Evolutionary conservation across 2,888 invertebrate species (phyloP), one percentile per base, ranked within the genome.

Genomic region (Hymenopus coronatus): DNA sequence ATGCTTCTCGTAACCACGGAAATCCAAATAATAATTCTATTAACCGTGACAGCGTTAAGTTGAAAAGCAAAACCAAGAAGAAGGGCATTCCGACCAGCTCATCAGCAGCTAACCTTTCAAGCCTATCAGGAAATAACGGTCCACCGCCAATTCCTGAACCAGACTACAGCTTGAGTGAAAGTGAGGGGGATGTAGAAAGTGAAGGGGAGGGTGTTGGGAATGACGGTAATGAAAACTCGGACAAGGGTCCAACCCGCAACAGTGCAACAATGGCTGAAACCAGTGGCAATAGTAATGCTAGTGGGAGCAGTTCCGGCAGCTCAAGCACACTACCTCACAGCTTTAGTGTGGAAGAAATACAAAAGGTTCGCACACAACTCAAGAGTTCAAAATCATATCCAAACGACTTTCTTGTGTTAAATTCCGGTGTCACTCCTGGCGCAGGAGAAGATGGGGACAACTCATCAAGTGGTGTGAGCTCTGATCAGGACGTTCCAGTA

Each of bases 301-400:
- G 96, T 92, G 96, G 96, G 89, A 96, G 96, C 93, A 96, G 96
- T 92, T 95, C 96, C 33, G 96, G 96, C 1, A 96, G 96, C 30
- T 90, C 90, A 27, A 95, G 96, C 90, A 97, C 97, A 25, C 95
- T 97, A 93, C 97, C 97, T 90, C 97, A 97, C 92, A 97, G 97
- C 90, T 96, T 97, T 93, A 97, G 97, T 88, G 97, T 97, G 89
- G 97, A 98, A 93, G 98, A 98, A 93, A 97, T 98, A 89, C 97
- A 97, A 93, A 97, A 97, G 93, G 97, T 97, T 90, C 95, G 97
- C 91, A 97, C 97, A 46, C 96, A 97, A 92, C 94, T 98, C 90
- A 97, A 97, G 93, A 97, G 97, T 89, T 97, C 97, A 12, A 97
- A 97, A 93, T 97, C 97, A 20, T 97, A 97, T 93, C 98, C 98